A percentile compares a stretch with the other conserved stretches of the same genome.
Evolutionary conservation across 2,888 invertebrate genomes (phyloP).

Genomic region (Barypeithes pellucidus): DNA sequence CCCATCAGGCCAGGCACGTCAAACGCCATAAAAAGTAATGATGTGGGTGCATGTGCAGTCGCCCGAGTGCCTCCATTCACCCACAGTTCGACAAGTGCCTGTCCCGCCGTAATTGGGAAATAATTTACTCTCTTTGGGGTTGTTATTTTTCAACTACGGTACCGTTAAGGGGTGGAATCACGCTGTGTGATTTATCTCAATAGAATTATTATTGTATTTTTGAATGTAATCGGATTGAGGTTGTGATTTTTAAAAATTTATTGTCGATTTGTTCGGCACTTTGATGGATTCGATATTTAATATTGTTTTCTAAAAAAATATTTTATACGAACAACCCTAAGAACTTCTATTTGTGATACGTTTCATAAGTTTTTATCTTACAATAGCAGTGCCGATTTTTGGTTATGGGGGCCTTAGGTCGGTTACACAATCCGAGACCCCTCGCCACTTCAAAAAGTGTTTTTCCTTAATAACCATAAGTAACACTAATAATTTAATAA

Average conservation of each 20-base stretch:
- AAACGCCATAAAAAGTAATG: conserved; percentile 56
- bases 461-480: no score
- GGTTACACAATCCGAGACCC: no score
- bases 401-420: no score
- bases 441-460: no score
- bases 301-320: no score
- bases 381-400: no score
- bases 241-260: conserved; percentile 26
- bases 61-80: conserved; percentile 65
- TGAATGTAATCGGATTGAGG: conserved; percentile 44
- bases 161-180: conserved; percentile 53
- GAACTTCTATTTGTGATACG: no score
- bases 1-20: conserved; percentile 38
- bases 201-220: conserved; percentile 46
- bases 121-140: conserved; percentile 54
- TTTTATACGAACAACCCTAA: no score
- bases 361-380: no score
- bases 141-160: conserved; percentile 48
- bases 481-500: no score
- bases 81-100: conserved; percentile 48
- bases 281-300: background rate
- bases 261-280: background rate
- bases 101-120: conserved; percentile 52
- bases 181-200: conserved; percentile 56
- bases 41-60: conserved; percentile 68